Percentiles rank a stretch among this genome's conserved stretches.
Evolutionary conservation across 1,140 invertebrate genomes (phyloP).

Genomic region (Copidosoma floridanum): DNA sequence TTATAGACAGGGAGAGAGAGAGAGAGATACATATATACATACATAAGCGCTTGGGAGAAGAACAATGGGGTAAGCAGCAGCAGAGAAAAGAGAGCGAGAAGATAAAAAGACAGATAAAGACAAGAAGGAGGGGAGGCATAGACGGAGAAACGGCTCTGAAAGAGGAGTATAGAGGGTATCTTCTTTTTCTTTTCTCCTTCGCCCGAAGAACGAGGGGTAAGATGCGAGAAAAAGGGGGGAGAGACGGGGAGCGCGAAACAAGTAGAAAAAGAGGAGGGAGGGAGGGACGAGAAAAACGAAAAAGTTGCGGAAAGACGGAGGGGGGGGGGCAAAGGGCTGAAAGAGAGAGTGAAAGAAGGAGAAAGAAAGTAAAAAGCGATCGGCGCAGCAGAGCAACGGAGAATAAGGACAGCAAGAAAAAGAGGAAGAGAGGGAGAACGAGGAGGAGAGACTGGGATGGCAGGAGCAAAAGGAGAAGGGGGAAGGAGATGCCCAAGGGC

Average conservation of each 20-base stretch:
- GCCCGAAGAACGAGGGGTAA: too few species aligned
- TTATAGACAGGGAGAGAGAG: constrained; percentile 7
- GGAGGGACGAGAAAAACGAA: background rate
- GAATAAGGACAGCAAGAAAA: constrained; percentile 13
- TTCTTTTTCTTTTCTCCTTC: too few species aligned
- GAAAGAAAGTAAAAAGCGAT: constrained; percentile 13
- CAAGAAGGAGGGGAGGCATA: constrained; percentile 21
- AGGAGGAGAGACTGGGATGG: constrained; percentile 16
- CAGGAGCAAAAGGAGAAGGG: constrained; percentile 24
- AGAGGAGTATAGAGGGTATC: constrained; percentile 24
- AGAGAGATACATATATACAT: constrained; percentile 2
- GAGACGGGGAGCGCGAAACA: constrained; percentile 5
- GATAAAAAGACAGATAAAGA: constrained; percentile 26
- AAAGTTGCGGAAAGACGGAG: background rate
- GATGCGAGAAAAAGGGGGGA: constrained; percentile 14
- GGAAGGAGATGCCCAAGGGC: constrained; percentile 27
- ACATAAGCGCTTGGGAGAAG: too few species aligned
- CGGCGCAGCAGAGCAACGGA: constrained; percentile 10
- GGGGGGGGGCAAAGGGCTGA: background rate
- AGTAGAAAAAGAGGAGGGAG: constrained; percentile 31
- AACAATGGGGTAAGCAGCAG: constrained; percentile 22
- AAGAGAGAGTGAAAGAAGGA: constrained; percentile 18
- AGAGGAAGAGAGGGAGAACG: background rate
- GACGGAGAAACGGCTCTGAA: constrained; percentile 4
- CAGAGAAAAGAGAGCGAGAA: constrained; percentile 25